phyloP scores from a whole-genome alignment of 2,113 vertebrate genomes.

The Astatotilapia flaviijosephi region DNA sequence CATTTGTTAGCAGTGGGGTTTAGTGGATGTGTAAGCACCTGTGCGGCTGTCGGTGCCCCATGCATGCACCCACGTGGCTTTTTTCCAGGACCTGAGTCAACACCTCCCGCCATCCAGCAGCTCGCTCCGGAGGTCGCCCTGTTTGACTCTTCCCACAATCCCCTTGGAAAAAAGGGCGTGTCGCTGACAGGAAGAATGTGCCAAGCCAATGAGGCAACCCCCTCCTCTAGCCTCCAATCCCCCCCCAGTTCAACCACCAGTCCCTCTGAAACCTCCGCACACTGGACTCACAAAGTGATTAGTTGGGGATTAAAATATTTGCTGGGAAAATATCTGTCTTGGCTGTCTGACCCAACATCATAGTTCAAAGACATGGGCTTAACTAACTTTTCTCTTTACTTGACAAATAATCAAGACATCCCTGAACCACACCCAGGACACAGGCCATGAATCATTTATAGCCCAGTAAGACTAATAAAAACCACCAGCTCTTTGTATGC shows the following conservation, averaged over 20 bases:
- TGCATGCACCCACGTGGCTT: conserved; percentile 23
- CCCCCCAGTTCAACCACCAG: not conserved
- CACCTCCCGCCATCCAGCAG: conserved; percentile 10
- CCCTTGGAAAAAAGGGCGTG: conserved; percentile 58
- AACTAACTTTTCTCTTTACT: conserved; percentile 66
- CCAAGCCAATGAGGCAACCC: conserved; percentile 59
- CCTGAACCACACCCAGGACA: conserved; percentile 49
- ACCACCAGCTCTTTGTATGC: not conserved
- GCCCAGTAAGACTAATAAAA: not conserved
- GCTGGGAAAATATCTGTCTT: conserved; percentile 77
- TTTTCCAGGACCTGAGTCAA: conserved; percentile 5
- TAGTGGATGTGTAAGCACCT: not conserved
- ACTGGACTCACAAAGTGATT: conserved; percentile 76
- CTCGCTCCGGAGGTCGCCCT: conserved; percentile 41
- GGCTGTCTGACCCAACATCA: conserved; percentile 70
- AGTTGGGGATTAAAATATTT: conserved; percentile 82
- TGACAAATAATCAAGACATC: conserved; percentile 54
- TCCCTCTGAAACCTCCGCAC: conserved; percentile 40
- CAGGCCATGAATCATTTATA: conserved; percentile 19
- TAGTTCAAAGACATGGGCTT: conserved; percentile 73
- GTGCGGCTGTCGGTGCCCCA: not conserved
- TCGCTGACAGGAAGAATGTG: conserved; percentile 71
- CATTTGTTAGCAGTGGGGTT: not conserved
- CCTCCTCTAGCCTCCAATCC: not conserved
- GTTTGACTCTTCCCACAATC: conserved; percentile 68